Conservation (phyloP, 2,888 invertebrate genomes). For the Pachliopta kotzebuea region DNA sequence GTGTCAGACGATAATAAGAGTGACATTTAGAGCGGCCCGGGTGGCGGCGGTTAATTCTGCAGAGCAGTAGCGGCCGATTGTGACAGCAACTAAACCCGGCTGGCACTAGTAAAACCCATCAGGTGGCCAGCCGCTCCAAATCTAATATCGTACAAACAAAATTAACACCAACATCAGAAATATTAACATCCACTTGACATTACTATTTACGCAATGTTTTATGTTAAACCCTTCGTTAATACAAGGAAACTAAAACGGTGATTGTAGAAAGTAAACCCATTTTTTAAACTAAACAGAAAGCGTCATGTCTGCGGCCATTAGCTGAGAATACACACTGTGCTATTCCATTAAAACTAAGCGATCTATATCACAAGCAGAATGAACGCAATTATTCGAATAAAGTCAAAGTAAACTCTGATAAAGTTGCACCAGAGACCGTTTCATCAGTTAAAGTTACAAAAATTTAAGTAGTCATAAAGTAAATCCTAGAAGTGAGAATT, state of each 20-base stretch:
- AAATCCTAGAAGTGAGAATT: slow-evolving; percentile 66
- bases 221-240: slow-evolving; percentile 7
- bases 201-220: background rate
- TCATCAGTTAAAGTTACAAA: slow-evolving; percentile 72
- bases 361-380: slow-evolving; percentile 59
- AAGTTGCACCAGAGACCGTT: slow-evolving; percentile 62
- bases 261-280: slow-evolving; percentile 39
- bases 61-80: slow-evolving; percentile 68
- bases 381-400: slow-evolving; percentile 68
- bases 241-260: slow-evolving; percentile 4
- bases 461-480: slow-evolving; percentile 72
- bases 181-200: background rate
- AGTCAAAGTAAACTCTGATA: slow-evolving; percentile 62
- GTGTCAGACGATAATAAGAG: slow-evolving; percentile 79
- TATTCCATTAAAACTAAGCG: slow-evolving; percentile 63
- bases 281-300: slow-evolving; percentile 54
- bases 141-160: slow-evolving; percentile 51
- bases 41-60: slow-evolving; percentile 72
- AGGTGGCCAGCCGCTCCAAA: slow-evolving; percentile 60
- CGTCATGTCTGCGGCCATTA: slow-evolving; percentile 58
- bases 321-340: slow-evolving; percentile 65
- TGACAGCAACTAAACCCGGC: slow-evolving; percentile 75
- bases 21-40: slow-evolving; percentile 72
- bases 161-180: background rate
- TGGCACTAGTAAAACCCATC: slow-evolving; percentile 73